Percentiles rank a stretch among this genome's conserved stretches.
Conservation (phyloP, 2,888 invertebrate genomes). For the Limnephilus marmoratus region DNA sequence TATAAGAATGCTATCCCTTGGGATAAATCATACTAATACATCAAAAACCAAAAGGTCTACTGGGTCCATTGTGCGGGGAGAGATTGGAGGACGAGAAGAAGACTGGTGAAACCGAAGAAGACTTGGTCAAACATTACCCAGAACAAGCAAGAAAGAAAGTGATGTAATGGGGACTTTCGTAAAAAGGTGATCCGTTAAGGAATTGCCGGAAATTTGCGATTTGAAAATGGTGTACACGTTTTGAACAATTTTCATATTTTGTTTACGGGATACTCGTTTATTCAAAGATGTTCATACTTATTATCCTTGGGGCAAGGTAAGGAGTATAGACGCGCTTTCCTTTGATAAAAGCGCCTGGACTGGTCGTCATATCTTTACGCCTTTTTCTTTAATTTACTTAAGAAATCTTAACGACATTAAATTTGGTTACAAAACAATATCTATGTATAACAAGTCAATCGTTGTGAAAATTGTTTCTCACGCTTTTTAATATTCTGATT, state of each 20-base stretch:
- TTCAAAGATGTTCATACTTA: background rate
- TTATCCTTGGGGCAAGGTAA: background rate
- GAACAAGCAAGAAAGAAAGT: background rate
- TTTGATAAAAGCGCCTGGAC: constrained; percentile 46
- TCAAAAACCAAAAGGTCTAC: constrained; percentile 57
- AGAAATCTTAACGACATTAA: background rate
- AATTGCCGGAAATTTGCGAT: background rate
- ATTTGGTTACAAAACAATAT: background rate
- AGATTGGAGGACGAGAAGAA: constrained; percentile 22
- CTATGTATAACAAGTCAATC: background rate
- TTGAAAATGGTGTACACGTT: background rate
- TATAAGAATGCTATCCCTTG: background rate
- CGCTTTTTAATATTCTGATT: background rate
- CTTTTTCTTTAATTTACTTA: background rate
- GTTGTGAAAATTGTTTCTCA: background rate
- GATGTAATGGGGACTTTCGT: background rate
- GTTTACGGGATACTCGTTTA: background rate
- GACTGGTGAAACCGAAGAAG: constrained; percentile 62
- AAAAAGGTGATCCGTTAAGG: background rate
- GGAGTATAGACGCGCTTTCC: constrained; percentile 33
- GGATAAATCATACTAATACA: constrained; percentile 30
- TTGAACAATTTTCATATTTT: background rate
- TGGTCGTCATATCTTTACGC: constrained; percentile 38
- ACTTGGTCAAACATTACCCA: constrained; percentile 26
- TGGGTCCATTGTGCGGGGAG: constrained; percentile 32